Evolutionary conservation across 37 sponge, comb jelly and placozoan species (phyloP).

Genomic region (Diacarnus erythraeanus): DNA sequence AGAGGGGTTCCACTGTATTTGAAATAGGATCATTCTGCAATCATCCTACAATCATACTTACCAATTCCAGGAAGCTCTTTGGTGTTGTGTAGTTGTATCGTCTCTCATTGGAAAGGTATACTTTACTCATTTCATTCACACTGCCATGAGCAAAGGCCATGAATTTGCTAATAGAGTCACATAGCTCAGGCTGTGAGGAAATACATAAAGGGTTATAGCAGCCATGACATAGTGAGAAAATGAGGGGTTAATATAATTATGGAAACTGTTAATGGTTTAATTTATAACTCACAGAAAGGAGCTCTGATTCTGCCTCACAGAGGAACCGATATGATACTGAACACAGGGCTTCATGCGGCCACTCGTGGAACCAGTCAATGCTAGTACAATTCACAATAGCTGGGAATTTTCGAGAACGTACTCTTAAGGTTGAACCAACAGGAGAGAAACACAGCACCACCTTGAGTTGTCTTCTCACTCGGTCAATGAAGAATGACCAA

Average conservation of each 20-base stretch:
- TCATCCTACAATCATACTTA: no score
- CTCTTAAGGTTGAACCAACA: conserved; percentile 91
- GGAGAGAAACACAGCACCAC: conserved; percentile 99
- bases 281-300: conserved; percentile 19
- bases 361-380: conserved; percentile 99
- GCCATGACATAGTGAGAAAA: no score
- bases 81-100: conserved; percentile 99
- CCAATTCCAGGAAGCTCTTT: conserved; percentile 96
- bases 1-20: no score
- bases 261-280: conserved; percentile 8
- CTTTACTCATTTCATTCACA: conserved; percentile 86
- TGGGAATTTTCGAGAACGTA: conserved; percentile 95
- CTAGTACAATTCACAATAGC: conserved; percentile 96
- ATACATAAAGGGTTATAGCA: no score
- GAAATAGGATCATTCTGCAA: no score
- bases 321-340: conserved; percentile 93
- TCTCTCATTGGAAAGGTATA: conserved; percentile 93
- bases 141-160: conserved; percentile 94
- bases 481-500: conserved; percentile 97
- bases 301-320: conserved; percentile 72
- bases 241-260: no score
- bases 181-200: conserved; percentile 60
- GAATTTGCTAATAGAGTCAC: conserved; percentile 81
- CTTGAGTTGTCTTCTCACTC: conserved; percentile 94
- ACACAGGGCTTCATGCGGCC: conserved; percentile 95